Percentiles rank a stretch among this genome's conserved stretches.
These are phyloP conservation scores for Cettia cetti DNA, from an alignment of 2,113 vertebrate species.

Conservation along the genomic window DNA sequence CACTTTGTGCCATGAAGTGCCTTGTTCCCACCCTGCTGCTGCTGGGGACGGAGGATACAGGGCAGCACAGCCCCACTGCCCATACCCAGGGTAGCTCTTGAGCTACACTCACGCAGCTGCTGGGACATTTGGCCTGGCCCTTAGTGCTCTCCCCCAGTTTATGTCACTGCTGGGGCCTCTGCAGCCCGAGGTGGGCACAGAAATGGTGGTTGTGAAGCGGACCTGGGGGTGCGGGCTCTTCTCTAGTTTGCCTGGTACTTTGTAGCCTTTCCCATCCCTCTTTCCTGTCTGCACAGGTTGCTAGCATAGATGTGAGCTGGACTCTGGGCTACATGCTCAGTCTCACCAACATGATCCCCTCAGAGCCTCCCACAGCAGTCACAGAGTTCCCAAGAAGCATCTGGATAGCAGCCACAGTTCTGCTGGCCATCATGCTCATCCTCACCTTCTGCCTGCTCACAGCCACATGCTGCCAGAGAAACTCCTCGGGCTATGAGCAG, in stretches of 20 bases:
- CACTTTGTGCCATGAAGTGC: not conserved
- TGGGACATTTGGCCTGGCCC: not conserved
- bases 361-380: constrained; percentile 40
- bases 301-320: constrained; percentile 78
- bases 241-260: not conserved
- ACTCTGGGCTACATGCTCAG: constrained; percentile 86
- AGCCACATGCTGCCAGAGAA: not conserved
- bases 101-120: not conserved
- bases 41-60: fast-evolving
- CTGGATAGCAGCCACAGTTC: constrained; percentile 70
- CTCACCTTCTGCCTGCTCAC: constrained; percentile 22
- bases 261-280: not conserved
- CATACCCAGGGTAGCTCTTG: not conserved
- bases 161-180: not conserved
- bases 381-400: constrained; percentile 52
- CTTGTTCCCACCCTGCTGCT: not conserved
- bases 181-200: not conserved
- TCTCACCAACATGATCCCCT: constrained; percentile 79
- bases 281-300: constrained; percentile 62
- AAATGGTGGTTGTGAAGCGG: not conserved
- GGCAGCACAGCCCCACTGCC: not conserved
- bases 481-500: not conserved
- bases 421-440: constrained; percentile 54
- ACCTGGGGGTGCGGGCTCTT: not conserved
- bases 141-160: not conserved